Evolutionary conservation across 2,113 vertebrate genomes (phyloP), one percentile per base, ranked within the genome.

Genomic region (Capreolus pygargus): DNA sequence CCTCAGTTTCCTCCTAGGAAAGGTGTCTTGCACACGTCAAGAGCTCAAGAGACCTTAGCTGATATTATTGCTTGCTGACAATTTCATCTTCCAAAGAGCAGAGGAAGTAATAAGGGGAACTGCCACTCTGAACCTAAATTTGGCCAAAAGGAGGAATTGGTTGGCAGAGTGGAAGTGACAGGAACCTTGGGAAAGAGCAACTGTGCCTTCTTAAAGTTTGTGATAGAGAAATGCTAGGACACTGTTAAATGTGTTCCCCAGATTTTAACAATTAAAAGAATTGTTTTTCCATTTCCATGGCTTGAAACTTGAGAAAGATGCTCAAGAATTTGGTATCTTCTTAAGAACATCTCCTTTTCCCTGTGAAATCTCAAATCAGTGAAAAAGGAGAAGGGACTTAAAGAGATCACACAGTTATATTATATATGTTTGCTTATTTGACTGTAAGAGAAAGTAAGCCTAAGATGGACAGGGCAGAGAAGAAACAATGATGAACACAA

Each of bases 71-170:
- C 94, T 64, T 86, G 94, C 94, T 96, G 97, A 96, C 97, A 92
- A 87, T 85, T 90, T 96, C 94, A 96, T 98, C 96, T 97, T 94
- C 95, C 82, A 96, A 90, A 89, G 90, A 74, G 60, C 11, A 83
- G 96, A 91, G 98, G 97, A 98, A 98, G 95, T 97, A 45, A 70
- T 45, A 89, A 97, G 93, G 76, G 97, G 98, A 98, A 98, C 97
- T 98, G 94, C 36, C 81, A 54, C 61, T 58, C 90, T 86, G 86
- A 61, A 78, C 94, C 97, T 97, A 97, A 97, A 96, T 98, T 93
- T 98, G 97, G 93, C 94, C 94, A 58, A 97, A 96, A 98, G 97
- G 94, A 97, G 97, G 61, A 98, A 98, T 98, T 98, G 91, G 95
- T 50, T 94, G 98, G 97, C 98, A 98, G 86, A 74, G 91, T 97